These are phyloP conservation scores for Anodontia alba DNA, from an alignment of 2,888 invertebrate species.

Conservation along the genomic window DNA sequence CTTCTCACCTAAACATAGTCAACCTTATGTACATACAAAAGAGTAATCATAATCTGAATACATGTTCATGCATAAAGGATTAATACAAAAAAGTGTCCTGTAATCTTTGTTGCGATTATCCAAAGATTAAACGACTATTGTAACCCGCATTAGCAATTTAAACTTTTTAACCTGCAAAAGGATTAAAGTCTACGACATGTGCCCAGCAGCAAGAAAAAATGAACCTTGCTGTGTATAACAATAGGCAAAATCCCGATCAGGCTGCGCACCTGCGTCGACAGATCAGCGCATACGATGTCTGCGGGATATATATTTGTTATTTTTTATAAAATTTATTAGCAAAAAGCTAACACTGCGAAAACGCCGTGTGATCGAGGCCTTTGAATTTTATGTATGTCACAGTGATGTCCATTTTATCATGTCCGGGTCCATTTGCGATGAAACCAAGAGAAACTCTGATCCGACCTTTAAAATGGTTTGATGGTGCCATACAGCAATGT, in stretches of 20 bases:
- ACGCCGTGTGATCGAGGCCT: no score
- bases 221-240: no score
- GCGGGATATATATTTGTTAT: no score
- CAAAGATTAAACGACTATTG: background rate
- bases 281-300: no score
- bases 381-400: no score
- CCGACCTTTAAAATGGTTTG: background rate
- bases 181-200: background rate
- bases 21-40: background rate
- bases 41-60: background rate
- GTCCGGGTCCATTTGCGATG: background rate
- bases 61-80: conserved; percentile 8
- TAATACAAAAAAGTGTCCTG: background rate
- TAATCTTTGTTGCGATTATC: background rate
- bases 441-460: background rate
- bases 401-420: no score
- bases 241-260: no score
- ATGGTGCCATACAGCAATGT: background rate
- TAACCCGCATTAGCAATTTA: background rate
- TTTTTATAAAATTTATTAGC: no score
- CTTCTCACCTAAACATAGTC: no score
- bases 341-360: no score
- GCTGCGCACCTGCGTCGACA: no score
- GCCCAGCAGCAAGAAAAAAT: no score
- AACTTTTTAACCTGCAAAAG: background rate